phyloP scores from a whole-genome alignment of 1,140 invertebrate genomes.

The Grapholita molesta region DNA sequence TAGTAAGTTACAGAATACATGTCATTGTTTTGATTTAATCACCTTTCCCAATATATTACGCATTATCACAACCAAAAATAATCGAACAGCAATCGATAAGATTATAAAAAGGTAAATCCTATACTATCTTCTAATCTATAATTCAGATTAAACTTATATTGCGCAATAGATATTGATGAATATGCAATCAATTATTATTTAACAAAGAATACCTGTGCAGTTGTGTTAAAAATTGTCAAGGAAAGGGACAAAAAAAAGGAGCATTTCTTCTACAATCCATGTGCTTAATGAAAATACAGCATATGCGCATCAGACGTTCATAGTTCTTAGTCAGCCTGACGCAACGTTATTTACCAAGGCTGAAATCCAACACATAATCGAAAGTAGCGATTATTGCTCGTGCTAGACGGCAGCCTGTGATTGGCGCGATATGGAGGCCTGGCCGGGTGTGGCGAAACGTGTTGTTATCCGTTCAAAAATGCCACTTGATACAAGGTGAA shows the following conservation, averaged over 20 bases:
- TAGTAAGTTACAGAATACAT: not conserved
- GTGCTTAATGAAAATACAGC: constrained; percentile 14
- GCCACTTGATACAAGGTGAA: constrained; percentile 39
- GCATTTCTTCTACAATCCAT: not conserved
- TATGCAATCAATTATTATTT: too few relatives aligned
- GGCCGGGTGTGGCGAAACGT: constrained; percentile 67
- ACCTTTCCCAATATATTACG: not conserved
- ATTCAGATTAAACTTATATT: too few relatives aligned
- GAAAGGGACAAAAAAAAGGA: not conserved
- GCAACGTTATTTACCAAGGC: constrained; percentile 57
- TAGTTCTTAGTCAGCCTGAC: constrained; percentile 32
- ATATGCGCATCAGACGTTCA: constrained; percentile 25
- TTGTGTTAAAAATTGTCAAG: not conserved
- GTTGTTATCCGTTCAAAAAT: constrained; percentile 40
- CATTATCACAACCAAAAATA: not conserved
- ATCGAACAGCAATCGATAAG: not conserved
- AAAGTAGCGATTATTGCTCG: constrained; percentile 60
- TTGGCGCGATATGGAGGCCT: constrained; percentile 59
- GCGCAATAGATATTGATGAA: too few relatives aligned
- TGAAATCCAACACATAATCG: constrained; percentile 53
- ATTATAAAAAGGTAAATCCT: not conserved
- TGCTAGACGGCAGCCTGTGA: constrained; percentile 42
- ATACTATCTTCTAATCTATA: too few relatives aligned
- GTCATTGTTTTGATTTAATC: not conserved
- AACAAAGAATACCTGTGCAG: not conserved